phyloP scores from a whole-genome alignment of 1,140 invertebrate genomes.

The Hermetia illucens region DNA sequence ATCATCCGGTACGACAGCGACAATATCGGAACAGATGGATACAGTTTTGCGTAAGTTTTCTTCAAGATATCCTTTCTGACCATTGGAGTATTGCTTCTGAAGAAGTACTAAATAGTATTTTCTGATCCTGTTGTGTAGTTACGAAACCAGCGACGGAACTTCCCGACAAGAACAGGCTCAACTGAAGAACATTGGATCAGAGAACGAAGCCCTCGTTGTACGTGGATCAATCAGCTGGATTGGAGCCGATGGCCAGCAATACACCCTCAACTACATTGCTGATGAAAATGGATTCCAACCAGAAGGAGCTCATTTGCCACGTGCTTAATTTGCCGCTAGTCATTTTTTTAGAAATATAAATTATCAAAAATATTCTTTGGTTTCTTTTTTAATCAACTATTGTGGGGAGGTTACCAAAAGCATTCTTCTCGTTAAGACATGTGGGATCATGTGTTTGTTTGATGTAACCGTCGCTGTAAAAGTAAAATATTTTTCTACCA shows the following conservation, averaged over 20 bases:
- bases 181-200: constrained; percentile 38
- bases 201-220: constrained; percentile 38
- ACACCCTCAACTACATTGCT: constrained; percentile 45
- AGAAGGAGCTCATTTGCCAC: constrained; percentile 35
- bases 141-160: constrained; percentile 53
- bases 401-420: no score
- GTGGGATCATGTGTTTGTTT: no score
- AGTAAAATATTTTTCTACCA: no score
- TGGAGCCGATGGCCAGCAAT: constrained; percentile 42
- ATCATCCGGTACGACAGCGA: constrained; percentile 31
- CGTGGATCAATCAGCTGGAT: constrained; percentile 48
- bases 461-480: no score
- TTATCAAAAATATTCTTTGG: no score
- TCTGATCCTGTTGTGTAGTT: constrained; percentile 31
- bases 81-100: no score
- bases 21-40: constrained; percentile 33
- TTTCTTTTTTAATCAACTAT: no score
- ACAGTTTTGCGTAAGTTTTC: constrained; percentile 32
- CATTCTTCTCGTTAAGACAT: no score
- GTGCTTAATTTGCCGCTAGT: not conserved
- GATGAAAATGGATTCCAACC: constrained; percentile 57
- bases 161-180: constrained; percentile 43
- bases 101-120: no score
- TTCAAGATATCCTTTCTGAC: no score
- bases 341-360: no score